These are phyloP conservation scores for Parazoanthus atlanticus DNA, from an alignment of 92 coral and sea anemone species.

Conservation along the genomic window DNA sequence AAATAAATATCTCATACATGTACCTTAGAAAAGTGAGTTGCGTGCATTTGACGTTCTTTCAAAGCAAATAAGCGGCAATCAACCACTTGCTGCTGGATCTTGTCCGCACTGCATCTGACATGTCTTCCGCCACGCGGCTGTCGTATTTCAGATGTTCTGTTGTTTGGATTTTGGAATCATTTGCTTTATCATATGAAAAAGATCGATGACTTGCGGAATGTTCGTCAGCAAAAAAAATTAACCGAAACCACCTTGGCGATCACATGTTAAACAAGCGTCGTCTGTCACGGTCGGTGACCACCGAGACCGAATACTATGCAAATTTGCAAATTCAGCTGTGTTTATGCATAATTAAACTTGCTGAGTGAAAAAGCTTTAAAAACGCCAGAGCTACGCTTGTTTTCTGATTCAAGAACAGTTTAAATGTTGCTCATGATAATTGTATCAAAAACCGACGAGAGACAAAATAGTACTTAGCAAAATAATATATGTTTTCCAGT, in stretches of 20 bases:
- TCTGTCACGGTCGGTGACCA: slow-evolving; percentile 8
- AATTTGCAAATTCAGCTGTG: not conserved
- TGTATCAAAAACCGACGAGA: too few species aligned
- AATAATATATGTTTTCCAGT: too few species aligned
- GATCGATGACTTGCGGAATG: not conserved
- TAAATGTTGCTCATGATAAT: too few species aligned
- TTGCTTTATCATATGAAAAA: not conserved
- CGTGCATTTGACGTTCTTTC: not conserved
- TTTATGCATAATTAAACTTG: not conserved
- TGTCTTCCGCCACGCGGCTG: not conserved
- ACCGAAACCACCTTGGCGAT: not conserved
- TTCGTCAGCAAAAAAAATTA: not conserved
- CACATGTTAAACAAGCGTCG: slow-evolving; percentile 4
- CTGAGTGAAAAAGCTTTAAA: not conserved
- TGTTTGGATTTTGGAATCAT: not conserved
- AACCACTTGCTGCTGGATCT: not conserved
- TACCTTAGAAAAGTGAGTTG: not conserved
- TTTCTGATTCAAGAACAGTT: not conserved
- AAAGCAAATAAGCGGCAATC: not conserved
- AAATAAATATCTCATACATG: not conserved
- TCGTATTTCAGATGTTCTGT: not conserved
- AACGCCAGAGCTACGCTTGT: not conserved
- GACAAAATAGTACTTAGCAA: too few species aligned
- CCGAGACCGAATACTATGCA: slow-evolving; percentile 13
- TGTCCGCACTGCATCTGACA: slow-evolving; percentile 6